Conservation (phyloP, 2,888 invertebrate genomes). For the Patella caerulea region DNA sequence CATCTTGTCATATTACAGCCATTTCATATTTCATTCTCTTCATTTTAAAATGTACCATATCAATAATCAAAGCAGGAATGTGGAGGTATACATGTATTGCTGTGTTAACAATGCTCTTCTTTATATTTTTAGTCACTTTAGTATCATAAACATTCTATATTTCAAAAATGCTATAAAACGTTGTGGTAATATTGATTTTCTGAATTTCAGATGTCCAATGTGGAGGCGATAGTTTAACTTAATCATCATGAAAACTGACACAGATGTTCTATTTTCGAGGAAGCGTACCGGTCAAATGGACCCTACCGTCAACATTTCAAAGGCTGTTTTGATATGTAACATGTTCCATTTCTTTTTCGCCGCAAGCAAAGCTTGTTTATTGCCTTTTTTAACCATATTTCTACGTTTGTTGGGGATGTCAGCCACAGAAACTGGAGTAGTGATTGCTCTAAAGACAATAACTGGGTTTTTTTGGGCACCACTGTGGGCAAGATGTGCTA, state of each 20-base stretch:
- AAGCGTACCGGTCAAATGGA: neutral
- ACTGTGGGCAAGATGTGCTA: conserved; percentile 63
- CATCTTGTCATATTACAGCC: too few species aligned
- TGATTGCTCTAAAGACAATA: conserved; percentile 60
- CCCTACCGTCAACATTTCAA: conserved; percentile 52
- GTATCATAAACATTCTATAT: too few species aligned
- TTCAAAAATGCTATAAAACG: too few species aligned
- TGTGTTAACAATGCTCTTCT: too few species aligned
- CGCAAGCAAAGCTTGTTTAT: conserved; percentile 61
- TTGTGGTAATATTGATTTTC: too few species aligned
- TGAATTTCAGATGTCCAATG: too few species aligned
- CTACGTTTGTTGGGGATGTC: conserved; percentile 60
- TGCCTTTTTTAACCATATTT: conserved; percentile 66
- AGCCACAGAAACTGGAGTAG: conserved; percentile 60
- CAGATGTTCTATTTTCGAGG: neutral
- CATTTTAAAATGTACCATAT: too few species aligned
- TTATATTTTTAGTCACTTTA: too few species aligned
- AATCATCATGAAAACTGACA: conserved; percentile 1
- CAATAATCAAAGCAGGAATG: too few species aligned
- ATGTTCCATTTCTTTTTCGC: conserved; percentile 59
- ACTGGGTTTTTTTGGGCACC: conserved; percentile 62
- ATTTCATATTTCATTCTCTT: too few species aligned
- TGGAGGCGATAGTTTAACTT: too few species aligned
- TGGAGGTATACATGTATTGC: too few species aligned
- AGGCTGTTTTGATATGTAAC: conserved; percentile 58